These are phyloP conservation scores for Heptranchias perlo DNA, from an alignment of 2,113 vertebrate species.

Conservation along the genomic window DNA sequence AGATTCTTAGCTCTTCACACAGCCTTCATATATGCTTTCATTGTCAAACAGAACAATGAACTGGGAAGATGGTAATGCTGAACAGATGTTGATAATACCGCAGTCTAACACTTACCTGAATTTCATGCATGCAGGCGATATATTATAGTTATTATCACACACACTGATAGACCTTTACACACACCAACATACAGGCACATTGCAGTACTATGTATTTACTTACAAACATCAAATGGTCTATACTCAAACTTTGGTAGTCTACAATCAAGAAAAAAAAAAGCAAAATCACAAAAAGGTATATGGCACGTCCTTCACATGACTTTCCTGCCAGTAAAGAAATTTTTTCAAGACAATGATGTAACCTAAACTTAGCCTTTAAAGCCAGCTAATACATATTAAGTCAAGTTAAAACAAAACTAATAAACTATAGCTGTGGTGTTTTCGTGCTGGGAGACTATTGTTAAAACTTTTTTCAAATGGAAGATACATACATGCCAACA, in stretches of 20 bases:
- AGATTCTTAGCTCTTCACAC: too few species aligned
- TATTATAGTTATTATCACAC: not conserved
- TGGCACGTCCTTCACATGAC: not conserved
- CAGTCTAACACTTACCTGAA: not conserved
- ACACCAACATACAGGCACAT: not conserved
- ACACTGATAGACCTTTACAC: not conserved
- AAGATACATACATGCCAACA: not conserved
- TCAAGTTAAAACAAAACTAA: not conserved
- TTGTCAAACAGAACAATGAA: not conserved
- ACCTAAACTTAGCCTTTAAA: not conserved
- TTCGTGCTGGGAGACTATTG: not conserved
- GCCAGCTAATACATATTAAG: not conserved
- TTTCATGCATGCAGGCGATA: not conserved
- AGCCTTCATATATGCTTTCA: not conserved
- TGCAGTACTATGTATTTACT: not conserved
- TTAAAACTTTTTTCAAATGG: not conserved
- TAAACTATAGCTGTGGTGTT: not conserved
- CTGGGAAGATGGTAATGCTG: not conserved
- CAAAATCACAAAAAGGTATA: not conserved
- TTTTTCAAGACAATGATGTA: not conserved
- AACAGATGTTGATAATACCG: not conserved
- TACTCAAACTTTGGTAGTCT: not conserved
- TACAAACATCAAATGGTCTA: not conserved
- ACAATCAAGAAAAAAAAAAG: too few species aligned
- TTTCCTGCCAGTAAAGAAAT: not conserved